Base-by-base conservation (phyloP, 1,140 invertebrate species). In the Drosophila nasuta region DNA sequence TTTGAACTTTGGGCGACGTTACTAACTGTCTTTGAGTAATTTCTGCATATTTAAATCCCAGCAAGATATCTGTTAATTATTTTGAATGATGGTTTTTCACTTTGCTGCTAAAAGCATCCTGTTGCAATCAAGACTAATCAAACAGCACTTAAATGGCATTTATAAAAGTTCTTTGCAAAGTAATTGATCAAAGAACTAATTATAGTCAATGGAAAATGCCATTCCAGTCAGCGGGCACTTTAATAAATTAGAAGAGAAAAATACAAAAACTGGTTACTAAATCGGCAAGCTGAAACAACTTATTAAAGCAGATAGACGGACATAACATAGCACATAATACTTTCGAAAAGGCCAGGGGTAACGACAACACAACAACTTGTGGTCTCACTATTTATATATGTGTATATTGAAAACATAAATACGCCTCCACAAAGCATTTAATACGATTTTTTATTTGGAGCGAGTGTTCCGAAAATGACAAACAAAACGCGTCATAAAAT, bases 271-370 rank as follows among this genome's bases (percentile, higher is more conserved):
- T 75, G 75, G 83, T 88, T 83, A 46, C 52, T 68, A 63, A 65
- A 65, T 46, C 43, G 15, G 70, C 56, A 30, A 67, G 71, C 49
- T 52, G 33, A 30, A 56, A 63, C 68, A 79, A 56, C 58, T 78
- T 81, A 74, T 81, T 72, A 69, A 82, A 60, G 51, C 63, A 51
- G 30, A 33, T n/a, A 79, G 67, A 54, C 70, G 62, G 65, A 76
- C 68, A 59, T 69, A 13, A 76, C 68, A 59, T 69, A 13, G 41
- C 13, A 43, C 13, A 62, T 38, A 82, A 56, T 38, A 82, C 80
- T 82, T 79, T 82, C 72, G 75, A 82, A 87, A 82, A 87, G 69
- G 80, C 83, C 80, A 77, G 79, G 54, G 82, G 82, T 57, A 70
- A 38, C 41, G 57, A 68, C 74, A 63, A 77, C 57, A 68, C 74